phyloP scores from a whole-genome alignment of 2,113 vertebrate species.

The Notarius quadriscutis region DNA sequence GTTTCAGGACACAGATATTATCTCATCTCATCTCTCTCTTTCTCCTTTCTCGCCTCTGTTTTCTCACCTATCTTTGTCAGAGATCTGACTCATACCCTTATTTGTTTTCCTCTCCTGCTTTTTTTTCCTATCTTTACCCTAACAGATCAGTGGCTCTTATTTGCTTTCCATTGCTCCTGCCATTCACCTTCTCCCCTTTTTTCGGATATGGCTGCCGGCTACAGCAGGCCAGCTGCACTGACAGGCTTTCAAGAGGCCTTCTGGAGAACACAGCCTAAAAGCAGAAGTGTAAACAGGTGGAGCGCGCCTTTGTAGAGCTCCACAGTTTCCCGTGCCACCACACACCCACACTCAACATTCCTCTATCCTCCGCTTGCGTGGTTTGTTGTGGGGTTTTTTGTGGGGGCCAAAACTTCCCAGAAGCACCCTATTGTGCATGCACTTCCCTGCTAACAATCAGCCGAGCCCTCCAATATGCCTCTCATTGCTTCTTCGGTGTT shows the following conservation, averaged over 20 bases:
- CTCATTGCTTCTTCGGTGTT: slow-evolving; percentile 41
- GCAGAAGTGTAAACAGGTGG: slow-evolving; percentile 91
- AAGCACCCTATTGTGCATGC: slow-evolving; percentile 59
- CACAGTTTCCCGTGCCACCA: slow-evolving; percentile 47
- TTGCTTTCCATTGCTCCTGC: slow-evolving; percentile 15
- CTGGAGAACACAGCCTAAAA: slow-evolving; percentile 76
- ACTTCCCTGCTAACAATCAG: slow-evolving; percentile 52
- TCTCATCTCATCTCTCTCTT: slow-evolving; percentile 49
- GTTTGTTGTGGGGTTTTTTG: slow-evolving; percentile 45
- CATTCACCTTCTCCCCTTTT: slow-evolving; percentile 41
- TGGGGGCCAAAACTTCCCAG: slow-evolving; percentile 37
- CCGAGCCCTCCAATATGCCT: slow-evolving; percentile 40
- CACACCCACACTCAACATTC: slow-evolving; percentile 47
- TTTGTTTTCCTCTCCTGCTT: slow-evolving; percentile 56
- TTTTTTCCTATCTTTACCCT: slow-evolving; percentile 42
- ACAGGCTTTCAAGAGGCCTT: slow-evolving; percentile 81
- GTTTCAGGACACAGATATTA: slow-evolving; percentile 61
- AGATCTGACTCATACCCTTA: slow-evolving; percentile 67
- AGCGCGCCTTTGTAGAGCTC: slow-evolving; percentile 74
- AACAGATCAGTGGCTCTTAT: slow-evolving; percentile 18
- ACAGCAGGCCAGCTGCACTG: slow-evolving; percentile 73
- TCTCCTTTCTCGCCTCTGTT: slow-evolving; percentile 26
- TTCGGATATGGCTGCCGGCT: slow-evolving; percentile 69
- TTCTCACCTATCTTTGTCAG: slow-evolving; percentile 43
- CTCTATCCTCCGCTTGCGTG: slow-evolving; percentile 39